These are phyloP conservation scores for Lanistes nyassanus DNA, from an alignment of 1,140 invertebrate genomes.

Conservation along the genomic window DNA sequence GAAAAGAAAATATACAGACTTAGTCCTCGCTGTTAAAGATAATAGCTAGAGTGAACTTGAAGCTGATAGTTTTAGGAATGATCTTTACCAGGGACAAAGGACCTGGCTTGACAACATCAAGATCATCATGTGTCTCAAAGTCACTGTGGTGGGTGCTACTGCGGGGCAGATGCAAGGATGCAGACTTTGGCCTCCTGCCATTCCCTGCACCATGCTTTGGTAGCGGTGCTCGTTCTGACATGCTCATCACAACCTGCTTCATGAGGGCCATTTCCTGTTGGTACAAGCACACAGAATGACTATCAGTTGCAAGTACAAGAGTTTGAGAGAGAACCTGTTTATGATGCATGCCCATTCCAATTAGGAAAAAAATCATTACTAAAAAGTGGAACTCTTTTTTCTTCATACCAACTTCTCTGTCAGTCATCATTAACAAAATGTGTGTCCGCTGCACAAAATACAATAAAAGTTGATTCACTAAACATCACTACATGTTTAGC, in stretches of 20 bases:
- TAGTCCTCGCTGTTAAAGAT: no score
- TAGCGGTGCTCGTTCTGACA: slow-evolving; percentile 49
- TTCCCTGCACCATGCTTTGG: slow-evolving; percentile 41
- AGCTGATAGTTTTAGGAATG: background rate
- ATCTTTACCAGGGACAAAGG: slow-evolving; percentile 49
- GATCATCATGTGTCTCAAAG: slow-evolving; percentile 52
- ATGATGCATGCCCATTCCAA: no score
- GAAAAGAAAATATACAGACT: no score
- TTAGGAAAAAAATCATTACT: no score
- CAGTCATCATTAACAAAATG: background rate
- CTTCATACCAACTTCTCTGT: background rate
- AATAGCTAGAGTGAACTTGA: no score
- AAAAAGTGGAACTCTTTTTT: background rate
- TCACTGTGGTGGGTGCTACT: slow-evolving; percentile 22
- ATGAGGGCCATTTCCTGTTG: slow-evolving; percentile 58
- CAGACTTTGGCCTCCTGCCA: slow-evolving; percentile 40
- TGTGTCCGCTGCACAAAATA: background rate
- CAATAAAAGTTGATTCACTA: no score
- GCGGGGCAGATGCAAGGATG: slow-evolving; percentile 35
- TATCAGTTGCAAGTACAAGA: background rate
- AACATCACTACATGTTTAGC: no score
- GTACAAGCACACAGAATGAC: background rate
- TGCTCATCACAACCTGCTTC: slow-evolving; percentile 59
- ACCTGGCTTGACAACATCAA: slow-evolving; percentile 52
- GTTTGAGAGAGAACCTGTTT: no score